These are phyloP conservation scores for Phenganax subtilis DNA, from an alignment of 92 coral and sea anemone species.

Conservation along the genomic window DNA sequence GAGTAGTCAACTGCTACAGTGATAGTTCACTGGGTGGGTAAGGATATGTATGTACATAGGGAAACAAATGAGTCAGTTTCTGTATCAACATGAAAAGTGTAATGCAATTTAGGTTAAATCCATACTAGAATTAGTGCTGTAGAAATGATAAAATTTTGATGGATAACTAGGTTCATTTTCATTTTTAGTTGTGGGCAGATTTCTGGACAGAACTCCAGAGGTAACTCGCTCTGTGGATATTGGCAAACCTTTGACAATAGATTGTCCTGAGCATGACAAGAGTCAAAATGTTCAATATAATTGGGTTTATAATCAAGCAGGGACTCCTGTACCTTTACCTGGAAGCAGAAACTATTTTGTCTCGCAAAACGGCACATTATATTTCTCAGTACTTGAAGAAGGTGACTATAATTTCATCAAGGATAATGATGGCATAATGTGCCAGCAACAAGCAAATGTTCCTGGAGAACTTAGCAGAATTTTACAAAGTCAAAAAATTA, in stretches of 20 bases:
- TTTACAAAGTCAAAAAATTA: background rate
- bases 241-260: background rate
- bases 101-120: no score
- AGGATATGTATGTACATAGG: no score
- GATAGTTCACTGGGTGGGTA: no score
- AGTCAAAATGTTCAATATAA: conserved; percentile 17
- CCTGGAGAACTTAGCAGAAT: background rate
- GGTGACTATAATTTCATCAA: background rate
- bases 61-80: no score
- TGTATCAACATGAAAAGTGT: no score
- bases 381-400: background rate
- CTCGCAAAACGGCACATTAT: conserved; percentile 10
- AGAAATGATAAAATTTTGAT: no score
- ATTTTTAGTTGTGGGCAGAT: conserved; percentile 16
- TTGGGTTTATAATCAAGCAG: conserved; percentile 5
- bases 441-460: background rate
- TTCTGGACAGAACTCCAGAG: background rate
- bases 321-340: background rate
- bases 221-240: background rate
- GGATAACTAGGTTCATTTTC: background rate
- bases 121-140: no score
- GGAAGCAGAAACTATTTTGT: background rate
- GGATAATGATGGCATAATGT: conserved; percentile 12
- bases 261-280: background rate
- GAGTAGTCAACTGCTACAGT: no score